Evolutionary conservation across 2,113 vertebrate species (phyloP).

Genomic region (Todiramphus chloris): DNA sequence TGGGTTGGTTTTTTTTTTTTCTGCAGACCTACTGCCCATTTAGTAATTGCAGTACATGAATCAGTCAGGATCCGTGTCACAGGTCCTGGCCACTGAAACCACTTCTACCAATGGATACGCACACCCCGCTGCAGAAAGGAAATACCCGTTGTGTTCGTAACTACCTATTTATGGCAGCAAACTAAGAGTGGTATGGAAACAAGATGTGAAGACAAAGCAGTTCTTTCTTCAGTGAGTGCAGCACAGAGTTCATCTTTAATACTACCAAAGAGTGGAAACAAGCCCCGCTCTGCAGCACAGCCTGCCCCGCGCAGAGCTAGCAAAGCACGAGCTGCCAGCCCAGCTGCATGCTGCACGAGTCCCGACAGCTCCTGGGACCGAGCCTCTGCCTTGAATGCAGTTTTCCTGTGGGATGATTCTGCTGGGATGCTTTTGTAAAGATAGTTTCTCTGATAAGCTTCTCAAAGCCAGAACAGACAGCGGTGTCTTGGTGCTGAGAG

Average conservation of each 20-base stretch:
- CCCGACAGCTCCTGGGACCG: not conserved
- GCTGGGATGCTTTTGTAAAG: not conserved
- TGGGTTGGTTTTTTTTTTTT: not conserved
- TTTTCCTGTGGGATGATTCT: not conserved
- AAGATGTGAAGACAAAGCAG: not conserved
- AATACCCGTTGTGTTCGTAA: not conserved
- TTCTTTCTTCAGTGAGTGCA: not conserved
- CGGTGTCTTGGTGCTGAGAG: rapidly evolving
- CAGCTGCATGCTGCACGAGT: not conserved
- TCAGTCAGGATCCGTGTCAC: conserved; percentile 52
- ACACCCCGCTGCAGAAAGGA: not conserved
- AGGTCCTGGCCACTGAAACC: not conserved
- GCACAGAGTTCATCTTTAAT: not conserved
- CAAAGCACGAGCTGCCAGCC: not conserved
- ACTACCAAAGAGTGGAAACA: not conserved
- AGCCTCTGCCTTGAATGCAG: not conserved
- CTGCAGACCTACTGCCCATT: not conserved
- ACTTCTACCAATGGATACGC: not conserved
- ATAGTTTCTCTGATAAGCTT: not conserved
- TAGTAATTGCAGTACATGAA: conserved; percentile 45
- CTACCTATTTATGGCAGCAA: not conserved
- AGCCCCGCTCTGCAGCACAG: not conserved
- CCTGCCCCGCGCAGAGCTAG: not conserved
- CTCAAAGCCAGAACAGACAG: not conserved
- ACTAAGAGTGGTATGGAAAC: not conserved